Base-by-base conservation (phyloP, 2,113 vertebrate genomes). In the Lophochroa leadbeateri region DNA sequence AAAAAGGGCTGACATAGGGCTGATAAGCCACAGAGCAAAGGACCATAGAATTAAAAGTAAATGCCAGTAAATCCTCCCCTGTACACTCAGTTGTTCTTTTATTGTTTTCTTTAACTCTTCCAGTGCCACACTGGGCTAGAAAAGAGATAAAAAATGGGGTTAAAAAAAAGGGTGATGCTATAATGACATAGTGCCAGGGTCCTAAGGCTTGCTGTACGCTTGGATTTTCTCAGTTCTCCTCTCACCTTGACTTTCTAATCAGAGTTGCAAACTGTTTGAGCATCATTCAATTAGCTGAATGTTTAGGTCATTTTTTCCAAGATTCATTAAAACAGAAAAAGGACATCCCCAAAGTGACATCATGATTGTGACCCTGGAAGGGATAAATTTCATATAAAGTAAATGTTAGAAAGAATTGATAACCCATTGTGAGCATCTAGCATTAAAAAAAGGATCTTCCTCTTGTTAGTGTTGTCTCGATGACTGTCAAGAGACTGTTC, bases 11-110 rank as follows among this genome's bases (percentile, higher is more conserved):
- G 98, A 98, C 98, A 97, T 98, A 97, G 97, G 97, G 97, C 97
- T 95, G 97, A 98, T 98, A 98, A 98, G 97, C 98, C 97, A 98
- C 96, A 96, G 98, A 98, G 98, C 97, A 98, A 97, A 98, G 98
- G 97, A 97, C 98, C 91, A 94, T 97, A 98, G 98, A 98, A 98
- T 98, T 98, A 98, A 98, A 98, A 98, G 98, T 98, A 98, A 98
- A 98, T 98, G 98, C 97, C 97, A 96, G 95, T 98, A 98, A 98
- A 98, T 97, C 98, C 98, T 96, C 86, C 95, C 96, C 98, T 95
- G 96, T 97, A 97, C 97, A 97, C 97, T 96, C 97, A 93, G 97
- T 98, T 97, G 97, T 98, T 97, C 97, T 97, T 98, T 97, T 94
- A 97, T 97, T 98, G 98, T 98, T 98, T 98, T 98, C 91, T 97